A percentile compares a stretch with the other conserved stretches of the same genome.
phyloP scores from a whole-genome alignment of 2,888 invertebrate genomes.

The Rapana venosa region DNA sequence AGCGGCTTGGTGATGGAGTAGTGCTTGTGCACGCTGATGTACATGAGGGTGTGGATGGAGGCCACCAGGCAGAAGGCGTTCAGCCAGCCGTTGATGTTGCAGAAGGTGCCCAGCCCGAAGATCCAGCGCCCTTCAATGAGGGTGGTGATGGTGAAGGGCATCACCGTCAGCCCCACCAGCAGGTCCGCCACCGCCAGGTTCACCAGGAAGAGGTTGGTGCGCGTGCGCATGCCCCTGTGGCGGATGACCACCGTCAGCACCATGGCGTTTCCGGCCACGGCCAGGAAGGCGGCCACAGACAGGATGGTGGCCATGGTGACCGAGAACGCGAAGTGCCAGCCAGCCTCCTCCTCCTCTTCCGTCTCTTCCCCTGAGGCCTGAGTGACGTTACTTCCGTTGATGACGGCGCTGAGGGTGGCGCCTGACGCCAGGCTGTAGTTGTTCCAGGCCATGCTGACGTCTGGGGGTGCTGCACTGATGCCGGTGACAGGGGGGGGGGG shows the following conservation, averaged over 20 bases:
- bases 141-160: constrained; percentile 79
- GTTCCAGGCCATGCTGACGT: background rate
- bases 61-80: constrained; percentile 78
- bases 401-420: background rate
- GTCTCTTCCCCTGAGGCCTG: background rate
- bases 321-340: constrained; percentile 52
- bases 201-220: constrained; percentile 79
- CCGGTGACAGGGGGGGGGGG: background rate
- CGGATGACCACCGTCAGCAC: constrained; percentile 79
- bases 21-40: constrained; percentile 79
- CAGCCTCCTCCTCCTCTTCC: background rate
- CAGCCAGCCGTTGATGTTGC: constrained; percentile 78
- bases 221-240: constrained; percentile 79
- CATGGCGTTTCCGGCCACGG: constrained; percentile 78
- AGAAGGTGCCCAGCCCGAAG: constrained; percentile 71
- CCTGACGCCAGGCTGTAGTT: background rate
- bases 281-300: constrained; percentile 74
- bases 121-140: constrained; percentile 77
- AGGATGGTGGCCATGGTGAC: constrained; percentile 57
- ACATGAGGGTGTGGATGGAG: constrained; percentile 80
- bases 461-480: background rate
- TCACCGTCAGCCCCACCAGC: constrained; percentile 76
- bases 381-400: background rate
- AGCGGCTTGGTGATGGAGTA: constrained; percentile 79
- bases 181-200: constrained; percentile 79